Conservation (phyloP, 2,888 invertebrate species). For the Cetonia aurata region DNA sequence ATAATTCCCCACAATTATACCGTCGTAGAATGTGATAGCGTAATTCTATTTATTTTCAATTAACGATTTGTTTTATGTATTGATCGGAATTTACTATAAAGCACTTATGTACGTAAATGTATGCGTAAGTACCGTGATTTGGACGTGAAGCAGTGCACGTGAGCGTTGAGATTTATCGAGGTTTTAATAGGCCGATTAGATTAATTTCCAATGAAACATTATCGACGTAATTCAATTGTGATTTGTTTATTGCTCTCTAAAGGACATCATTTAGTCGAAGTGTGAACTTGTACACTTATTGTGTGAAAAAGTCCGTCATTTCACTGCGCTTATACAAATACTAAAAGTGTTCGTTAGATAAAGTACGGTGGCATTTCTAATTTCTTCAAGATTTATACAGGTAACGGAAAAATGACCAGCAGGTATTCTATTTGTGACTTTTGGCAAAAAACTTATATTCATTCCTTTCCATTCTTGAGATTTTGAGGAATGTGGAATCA, state of each 20-base stretch:
- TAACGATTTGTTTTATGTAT: constrained; percentile 32
- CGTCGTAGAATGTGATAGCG: constrained; percentile 26
- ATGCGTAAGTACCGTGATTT: constrained; percentile 10
- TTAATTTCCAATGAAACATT: constrained; percentile 42
- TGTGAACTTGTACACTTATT: too few species aligned
- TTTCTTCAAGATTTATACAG: too few species aligned
- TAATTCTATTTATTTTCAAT: constrained; percentile 41
- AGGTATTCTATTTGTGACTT: too few species aligned
- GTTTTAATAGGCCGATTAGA: constrained; percentile 44
- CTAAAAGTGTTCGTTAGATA: too few species aligned
- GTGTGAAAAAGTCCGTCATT: too few species aligned
- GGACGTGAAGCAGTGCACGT: constrained; percentile 7
- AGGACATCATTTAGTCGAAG: not conserved
- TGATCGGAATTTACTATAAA: constrained; percentile 21
- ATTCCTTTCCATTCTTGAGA: too few species aligned
- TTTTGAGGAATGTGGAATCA: too few species aligned
- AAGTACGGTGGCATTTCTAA: too few species aligned
- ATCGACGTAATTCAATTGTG: constrained; percentile 23
- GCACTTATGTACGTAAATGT: not conserved
- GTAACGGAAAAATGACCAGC: too few species aligned
- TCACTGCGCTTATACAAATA: too few species aligned
- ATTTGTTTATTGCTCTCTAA: constrained; percentile 8
- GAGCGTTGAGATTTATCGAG: constrained; percentile 40
- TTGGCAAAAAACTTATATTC: too few species aligned
- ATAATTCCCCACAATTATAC: constrained; percentile 29